These are phyloP conservation scores for Sacculina carcini DNA, from an alignment of 2,888 invertebrate genomes.

Conservation along the genomic window DNA sequence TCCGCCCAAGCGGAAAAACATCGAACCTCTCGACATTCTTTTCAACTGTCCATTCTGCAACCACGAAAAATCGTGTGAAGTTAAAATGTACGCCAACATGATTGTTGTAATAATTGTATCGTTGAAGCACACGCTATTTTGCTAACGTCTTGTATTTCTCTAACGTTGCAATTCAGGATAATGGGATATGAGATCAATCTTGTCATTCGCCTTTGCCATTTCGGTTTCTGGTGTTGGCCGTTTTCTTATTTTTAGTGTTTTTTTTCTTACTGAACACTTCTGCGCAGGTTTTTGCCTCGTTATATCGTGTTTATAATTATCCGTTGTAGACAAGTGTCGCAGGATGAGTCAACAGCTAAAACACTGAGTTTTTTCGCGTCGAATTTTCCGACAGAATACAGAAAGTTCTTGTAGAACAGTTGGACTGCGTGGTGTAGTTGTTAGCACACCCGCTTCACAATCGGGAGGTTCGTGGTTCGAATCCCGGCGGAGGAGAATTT, in stretches of 20 bases:
- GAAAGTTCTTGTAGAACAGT: background rate
- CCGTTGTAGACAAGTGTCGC: too few species aligned
- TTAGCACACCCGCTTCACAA: too few species aligned
- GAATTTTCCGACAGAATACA: background rate
- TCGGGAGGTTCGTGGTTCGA: too few species aligned
- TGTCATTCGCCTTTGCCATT: conserved; percentile 6
- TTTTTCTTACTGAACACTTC: background rate
- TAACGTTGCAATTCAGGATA: too few species aligned
- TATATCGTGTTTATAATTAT: too few species aligned
- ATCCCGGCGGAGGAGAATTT: too few species aligned
- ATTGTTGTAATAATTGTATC: background rate
- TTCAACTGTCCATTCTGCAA: conserved; percentile 99
- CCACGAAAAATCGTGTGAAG: conserved; percentile 96
- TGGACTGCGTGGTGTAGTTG: too few species aligned
- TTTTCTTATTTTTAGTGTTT: background rate
- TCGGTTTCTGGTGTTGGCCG: background rate
- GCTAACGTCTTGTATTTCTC: background rate
- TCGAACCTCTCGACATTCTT: conserved; percentile 73
- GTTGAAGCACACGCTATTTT: too few species aligned
- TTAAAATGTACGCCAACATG: conserved; percentile 58
- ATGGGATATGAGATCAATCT: too few species aligned
- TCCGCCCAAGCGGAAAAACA: conserved; percentile 73
- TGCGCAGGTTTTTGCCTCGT: too few species aligned
- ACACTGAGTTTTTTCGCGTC: conserved; percentile 1
- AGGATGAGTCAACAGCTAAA: too few species aligned